A percentile compares a stretch with the other conserved stretches of the same genome.
These are phyloP conservation scores for Scaptodrosophila lebanonensis DNA, from an alignment of 1,140 invertebrate species.

Conservation along the genomic window DNA sequence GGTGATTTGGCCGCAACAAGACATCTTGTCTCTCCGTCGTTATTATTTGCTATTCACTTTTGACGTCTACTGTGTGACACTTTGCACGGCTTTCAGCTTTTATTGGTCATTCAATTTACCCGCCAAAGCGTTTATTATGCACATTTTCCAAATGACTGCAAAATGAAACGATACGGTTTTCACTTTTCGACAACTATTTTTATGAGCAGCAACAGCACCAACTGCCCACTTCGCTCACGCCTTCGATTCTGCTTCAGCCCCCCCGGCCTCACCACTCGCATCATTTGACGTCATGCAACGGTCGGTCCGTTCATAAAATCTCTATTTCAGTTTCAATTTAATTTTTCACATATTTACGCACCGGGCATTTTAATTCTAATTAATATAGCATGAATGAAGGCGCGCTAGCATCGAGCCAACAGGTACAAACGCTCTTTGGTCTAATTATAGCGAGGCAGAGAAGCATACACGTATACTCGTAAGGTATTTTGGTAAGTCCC, in stretches of 20 bases:
- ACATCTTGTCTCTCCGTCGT: conserved; percentile 77
- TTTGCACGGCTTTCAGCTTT: conserved; percentile 4
- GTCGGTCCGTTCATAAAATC: neutral
- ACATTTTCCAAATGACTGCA: conserved; percentile 62
- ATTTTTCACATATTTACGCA: neutral
- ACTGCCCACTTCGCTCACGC: no score
- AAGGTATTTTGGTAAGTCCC: no score
- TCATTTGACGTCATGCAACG: no score
- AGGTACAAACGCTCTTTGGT: neutral
- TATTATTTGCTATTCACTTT: conserved; percentile 8
- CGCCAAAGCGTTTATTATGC: conserved; percentile 52
- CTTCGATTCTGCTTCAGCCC: no score
- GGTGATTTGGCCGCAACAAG: conserved; percentile 81
- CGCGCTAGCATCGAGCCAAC: no score
- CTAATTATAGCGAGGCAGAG: conserved; percentile 7
- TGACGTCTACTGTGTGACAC: conserved; percentile 1
- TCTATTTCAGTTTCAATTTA: neutral
- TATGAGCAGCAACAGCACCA: neutral
- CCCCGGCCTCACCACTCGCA: no score
- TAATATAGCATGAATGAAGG: no score
- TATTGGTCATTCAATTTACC: conserved; percentile 39
- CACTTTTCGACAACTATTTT: conserved; percentile 24
- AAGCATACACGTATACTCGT: no score
- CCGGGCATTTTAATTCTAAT: neutral
- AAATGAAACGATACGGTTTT: conserved; percentile 23